Conservation (phyloP, 2,113 vertebrate genomes). For the Oophaga pumilio region DNA sequence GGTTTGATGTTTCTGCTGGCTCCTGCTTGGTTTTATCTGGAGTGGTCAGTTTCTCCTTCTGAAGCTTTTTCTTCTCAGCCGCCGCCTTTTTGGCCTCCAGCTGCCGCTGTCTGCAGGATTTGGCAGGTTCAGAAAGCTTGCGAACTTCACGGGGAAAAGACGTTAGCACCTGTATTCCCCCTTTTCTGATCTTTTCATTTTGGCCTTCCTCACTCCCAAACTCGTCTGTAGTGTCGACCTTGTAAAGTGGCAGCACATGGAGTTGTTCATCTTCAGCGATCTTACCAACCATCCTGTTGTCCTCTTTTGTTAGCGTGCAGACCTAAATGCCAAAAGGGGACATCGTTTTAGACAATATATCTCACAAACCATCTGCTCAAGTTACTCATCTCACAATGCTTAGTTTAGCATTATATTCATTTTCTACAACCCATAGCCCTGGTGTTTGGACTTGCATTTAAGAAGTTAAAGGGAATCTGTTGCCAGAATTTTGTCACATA, state of each 20-base stretch:
- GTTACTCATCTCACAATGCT: neutral
- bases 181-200: slow-evolving; percentile 84
- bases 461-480: too few relatives aligned
- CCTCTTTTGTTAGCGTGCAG: slow-evolving; percentile 95
- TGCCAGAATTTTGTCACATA: too few relatives aligned
- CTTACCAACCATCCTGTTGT: slow-evolving; percentile 87
- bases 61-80: slow-evolving; percentile 90
- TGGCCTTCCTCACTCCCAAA: slow-evolving; percentile 91
- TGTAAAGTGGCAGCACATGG: slow-evolving; percentile 95
- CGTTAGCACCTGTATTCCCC: slow-evolving; percentile 92
- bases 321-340: slow-evolving; percentile 75
- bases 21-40: slow-evolving; percentile 87
- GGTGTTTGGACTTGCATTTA: too few relatives aligned
- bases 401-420: neutral
- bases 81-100: slow-evolving; percentile 91
- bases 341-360: neutral
- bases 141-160: slow-evolving; percentile 92
- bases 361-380: neutral
- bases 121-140: slow-evolving; percentile 91
- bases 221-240: slow-evolving; percentile 85
- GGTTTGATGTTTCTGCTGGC: slow-evolving; percentile 70
- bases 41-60: slow-evolving; percentile 85
- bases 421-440: neutral
- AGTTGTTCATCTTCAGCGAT: slow-evolving; percentile 93
- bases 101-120: slow-evolving; percentile 92